These are phyloP conservation scores for Stichopus chloronotus DNA, from an alignment of 35 echinoderm and acorn worm species.

Conservation along the genomic window DNA sequence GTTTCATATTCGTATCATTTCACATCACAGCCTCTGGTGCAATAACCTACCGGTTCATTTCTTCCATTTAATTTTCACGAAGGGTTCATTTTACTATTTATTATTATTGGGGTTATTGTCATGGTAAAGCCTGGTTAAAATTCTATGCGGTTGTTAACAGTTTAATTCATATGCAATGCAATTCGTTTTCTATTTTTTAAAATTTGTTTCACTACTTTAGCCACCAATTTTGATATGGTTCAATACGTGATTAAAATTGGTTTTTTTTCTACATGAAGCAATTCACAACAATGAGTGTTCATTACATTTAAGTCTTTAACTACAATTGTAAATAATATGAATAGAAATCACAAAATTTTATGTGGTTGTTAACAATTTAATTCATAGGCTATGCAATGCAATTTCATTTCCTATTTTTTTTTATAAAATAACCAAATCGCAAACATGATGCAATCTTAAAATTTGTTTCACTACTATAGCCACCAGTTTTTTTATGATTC, in stretches of 20 bases:
- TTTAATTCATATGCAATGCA: no score
- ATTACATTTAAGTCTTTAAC: slow-evolving; percentile 3
- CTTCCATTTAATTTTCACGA: neutral
- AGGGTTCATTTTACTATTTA: neutral
- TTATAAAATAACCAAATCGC: no score
- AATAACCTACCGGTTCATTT: slow-evolving; percentile 4
- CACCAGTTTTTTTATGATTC: no score
- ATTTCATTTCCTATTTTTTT: no score
- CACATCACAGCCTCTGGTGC: neutral
- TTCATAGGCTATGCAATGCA: no score
- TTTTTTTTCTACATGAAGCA: slow-evolving; percentile 10
- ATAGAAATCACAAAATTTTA: neutral
- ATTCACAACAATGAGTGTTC: slow-evolving; percentile 3
- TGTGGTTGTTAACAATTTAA: neutral
- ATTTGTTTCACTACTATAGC: no score
- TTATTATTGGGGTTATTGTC: neutral
- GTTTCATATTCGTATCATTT: no score
- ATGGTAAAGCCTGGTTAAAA: slow-evolving; percentile 1
- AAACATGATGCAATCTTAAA: no score
- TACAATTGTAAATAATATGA: slow-evolving; percentile 4
- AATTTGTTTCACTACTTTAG: neutral
- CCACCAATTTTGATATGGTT: neutral
- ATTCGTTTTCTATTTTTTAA: no score
- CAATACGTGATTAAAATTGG: neutral
- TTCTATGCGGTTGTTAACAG: no score